Evolutionary conservation across 2,888 invertebrate genomes (phyloP), one percentile per base, ranked within the genome.

Genomic region (Noctua janthe): DNA sequence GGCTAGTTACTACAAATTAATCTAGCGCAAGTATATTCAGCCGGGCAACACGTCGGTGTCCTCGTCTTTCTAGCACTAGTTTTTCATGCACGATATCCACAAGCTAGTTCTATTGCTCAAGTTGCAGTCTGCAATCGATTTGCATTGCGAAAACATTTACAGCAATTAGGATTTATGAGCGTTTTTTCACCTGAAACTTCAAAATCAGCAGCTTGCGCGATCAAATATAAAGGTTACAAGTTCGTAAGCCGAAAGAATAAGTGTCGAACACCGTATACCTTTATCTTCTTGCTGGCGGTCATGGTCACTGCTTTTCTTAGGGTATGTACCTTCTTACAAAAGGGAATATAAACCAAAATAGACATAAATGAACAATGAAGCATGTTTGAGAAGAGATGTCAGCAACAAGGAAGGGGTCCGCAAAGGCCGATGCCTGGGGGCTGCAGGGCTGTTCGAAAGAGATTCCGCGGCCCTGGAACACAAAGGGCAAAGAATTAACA

Each of bases 21-120:
- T 64, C 17, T 64, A 8, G 7, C 35, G 0, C 8, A 35, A 35
- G 17, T 64, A 20, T 1, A 64, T 64, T 64, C 17, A 64, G 35
- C 64, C 35, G 35, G 35, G 17, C 35, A 10, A 35, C 7, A 17
- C 11, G 51, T 29, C 29, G 20, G 15, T 54, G 47, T 56, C 54
- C 54, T 67, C 20, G 71, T 1, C 15, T 54, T 13, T 29, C 43
- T 13, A n/a, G 20, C 70, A 35, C 20, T n/a, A 10, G 3, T 47
- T 56, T 54, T 81, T 72, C 56, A 56, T 71, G n/a, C 47, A 70
- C 6, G 23, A 56, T 59, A 78, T 15, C 20, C 20, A 59, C 35
- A 74, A 35, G 43, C 29, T n/a, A 82, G n/a, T 74, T 11, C 8
- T 4, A n/a, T 82, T 73, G 23, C 49, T 20, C 82, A 72, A 82